phyloP scores from a whole-genome alignment of 2,797 vertebrate species.

The Percopsis omiscomaycus region DNA sequence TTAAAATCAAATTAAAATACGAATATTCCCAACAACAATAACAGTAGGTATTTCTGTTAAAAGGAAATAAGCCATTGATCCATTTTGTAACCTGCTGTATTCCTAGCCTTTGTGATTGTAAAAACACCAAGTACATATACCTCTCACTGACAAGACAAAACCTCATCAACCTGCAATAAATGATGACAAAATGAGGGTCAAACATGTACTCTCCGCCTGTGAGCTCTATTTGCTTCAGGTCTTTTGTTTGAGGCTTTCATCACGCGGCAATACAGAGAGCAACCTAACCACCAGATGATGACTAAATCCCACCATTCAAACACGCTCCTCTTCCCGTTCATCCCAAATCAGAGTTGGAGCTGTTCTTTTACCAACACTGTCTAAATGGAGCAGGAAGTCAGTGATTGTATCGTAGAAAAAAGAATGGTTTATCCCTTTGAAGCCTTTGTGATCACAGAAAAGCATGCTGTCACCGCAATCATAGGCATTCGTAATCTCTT shows the following conservation, averaged over 20 bases:
- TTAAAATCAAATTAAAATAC: no score
- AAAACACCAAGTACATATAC: not conserved
- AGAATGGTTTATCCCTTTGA: constrained; percentile 44
- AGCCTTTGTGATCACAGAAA: constrained; percentile 59
- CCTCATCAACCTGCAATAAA: constrained; percentile 76
- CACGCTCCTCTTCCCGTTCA: constrained; percentile 68
- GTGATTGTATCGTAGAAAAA: constrained; percentile 52
- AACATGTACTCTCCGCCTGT: constrained; percentile 45
- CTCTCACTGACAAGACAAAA: constrained; percentile 54
- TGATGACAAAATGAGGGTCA: constrained; percentile 64
- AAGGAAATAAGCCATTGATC: not conserved
- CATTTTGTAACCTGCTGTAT: not conserved
- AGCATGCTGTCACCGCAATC: constrained; percentile 53
- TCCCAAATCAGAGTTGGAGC: constrained; percentile 76
- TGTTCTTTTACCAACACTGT: constrained; percentile 43
- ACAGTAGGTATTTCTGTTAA: not conserved
- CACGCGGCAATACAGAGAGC: constrained; percentile 81
- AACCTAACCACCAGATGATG: constrained; percentile 83
- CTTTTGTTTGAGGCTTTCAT: constrained; percentile 84
- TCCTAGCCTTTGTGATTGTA: not conserved
- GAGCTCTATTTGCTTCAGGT: constrained; percentile 65
- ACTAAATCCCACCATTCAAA: constrained; percentile 94
- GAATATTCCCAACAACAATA: no score
- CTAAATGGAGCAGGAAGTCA: constrained; percentile 61
- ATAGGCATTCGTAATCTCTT: constrained; percentile 52